phyloP scores from a whole-genome alignment of 2,888 invertebrate genomes.

The Parasteatoda lunata region DNA sequence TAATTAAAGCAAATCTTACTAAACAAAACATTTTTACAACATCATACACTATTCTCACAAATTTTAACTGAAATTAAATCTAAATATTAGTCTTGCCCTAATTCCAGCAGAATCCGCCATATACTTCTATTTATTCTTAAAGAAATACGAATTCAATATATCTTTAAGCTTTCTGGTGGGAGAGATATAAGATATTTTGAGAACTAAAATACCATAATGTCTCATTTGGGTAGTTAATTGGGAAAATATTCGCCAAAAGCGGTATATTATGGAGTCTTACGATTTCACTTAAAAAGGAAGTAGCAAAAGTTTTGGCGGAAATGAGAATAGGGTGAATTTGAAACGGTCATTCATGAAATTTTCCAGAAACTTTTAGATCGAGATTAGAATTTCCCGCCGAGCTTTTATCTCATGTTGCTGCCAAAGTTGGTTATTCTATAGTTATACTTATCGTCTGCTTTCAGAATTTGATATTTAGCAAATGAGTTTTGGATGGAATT shows the following conservation, averaged over 20 bases:
- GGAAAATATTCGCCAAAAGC: not conserved
- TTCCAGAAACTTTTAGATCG: not conserved
- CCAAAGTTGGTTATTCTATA: no score
- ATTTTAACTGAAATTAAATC: no score
- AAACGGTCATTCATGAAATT: not conserved
- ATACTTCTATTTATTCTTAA: no score
- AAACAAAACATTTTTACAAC: no score
- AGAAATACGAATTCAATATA: no score
- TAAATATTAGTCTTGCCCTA: no score
- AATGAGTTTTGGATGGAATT: not conserved
- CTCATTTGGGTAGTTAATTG: constrained; percentile 22
- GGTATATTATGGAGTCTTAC: not conserved
- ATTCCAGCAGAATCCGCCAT: no score
- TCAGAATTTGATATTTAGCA: not conserved
- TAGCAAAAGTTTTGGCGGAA: not conserved
- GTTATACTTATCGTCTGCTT: no score
- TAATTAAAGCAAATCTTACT: no score
- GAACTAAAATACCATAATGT: constrained; percentile 5
- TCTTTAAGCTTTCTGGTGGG: no score
- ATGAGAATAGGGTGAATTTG: not conserved
- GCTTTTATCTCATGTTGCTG: not conserved
- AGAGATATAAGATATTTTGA: no score
- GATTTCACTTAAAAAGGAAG: not conserved
- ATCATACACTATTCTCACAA: no score
- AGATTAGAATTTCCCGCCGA: not conserved